These are phyloP conservation scores for Tribolium castaneum DNA, from an alignment of 1,140 invertebrate species.

Conservation along the genomic window DNA sequence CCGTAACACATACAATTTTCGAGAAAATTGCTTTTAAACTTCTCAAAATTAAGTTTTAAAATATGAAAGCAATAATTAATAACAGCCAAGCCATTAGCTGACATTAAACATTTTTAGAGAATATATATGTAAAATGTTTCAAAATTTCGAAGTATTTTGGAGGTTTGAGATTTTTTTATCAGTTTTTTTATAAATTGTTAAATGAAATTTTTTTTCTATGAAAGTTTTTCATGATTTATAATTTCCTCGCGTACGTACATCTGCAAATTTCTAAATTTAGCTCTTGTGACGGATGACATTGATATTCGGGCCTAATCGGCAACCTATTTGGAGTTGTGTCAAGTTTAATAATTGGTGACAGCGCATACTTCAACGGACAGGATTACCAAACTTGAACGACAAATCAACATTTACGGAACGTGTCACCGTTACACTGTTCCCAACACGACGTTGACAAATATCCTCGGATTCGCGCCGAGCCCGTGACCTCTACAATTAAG, in stretches of 20 bases:
- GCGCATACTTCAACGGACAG: neutral
- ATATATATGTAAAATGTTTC: no score
- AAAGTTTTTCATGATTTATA: neutral
- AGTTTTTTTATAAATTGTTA: no score
- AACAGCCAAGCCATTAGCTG: no score
- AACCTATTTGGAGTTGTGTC: constrained; percentile 9
- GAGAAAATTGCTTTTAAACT: no score
- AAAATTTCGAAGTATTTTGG: no score
- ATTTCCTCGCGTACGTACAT: neutral
- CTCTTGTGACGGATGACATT: neutral
- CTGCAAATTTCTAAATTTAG: neutral
- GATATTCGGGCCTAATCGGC: neutral
- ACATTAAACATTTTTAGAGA: no score
- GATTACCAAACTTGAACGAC: constrained; percentile 3
- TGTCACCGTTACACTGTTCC: neutral
- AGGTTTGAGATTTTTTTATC: no score
- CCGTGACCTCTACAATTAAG: neutral
- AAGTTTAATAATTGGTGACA: constrained; percentile 2
- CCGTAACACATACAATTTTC: no score
- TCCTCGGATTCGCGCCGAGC: neutral
- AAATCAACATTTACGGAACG: constrained; percentile 3
- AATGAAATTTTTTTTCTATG: no score
- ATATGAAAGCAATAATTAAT: no score
- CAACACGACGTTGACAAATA: constrained; percentile 6
- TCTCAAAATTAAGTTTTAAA: no score